A percentile compares a stretch with the other conserved stretches of the same genome.
phyloP scores from a whole-genome alignment of 2,888 invertebrate species.

The Leptinotarsa peninsularis region DNA sequence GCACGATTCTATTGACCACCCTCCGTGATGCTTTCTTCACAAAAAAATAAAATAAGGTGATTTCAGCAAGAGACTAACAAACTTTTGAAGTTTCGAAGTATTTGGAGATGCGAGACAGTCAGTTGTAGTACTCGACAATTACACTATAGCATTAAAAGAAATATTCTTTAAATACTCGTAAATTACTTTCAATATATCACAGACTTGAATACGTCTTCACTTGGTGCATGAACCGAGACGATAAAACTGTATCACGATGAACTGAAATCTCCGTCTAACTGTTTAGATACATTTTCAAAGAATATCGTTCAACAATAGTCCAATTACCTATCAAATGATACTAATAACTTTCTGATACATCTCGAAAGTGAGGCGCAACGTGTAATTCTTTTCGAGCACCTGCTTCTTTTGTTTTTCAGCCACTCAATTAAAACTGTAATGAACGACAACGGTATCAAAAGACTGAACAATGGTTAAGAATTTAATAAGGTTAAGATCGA shows the following conservation, averaged over 20 bases:
- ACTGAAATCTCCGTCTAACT: not conserved
- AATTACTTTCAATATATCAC: not conserved
- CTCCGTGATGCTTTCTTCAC: no score
- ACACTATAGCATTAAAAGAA: no score
- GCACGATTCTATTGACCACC: no score
- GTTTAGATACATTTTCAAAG: constrained; percentile 4
- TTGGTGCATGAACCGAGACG: not conserved
- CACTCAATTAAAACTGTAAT: constrained; percentile 40
- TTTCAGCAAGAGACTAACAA: no score
- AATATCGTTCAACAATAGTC: constrained; percentile 38
- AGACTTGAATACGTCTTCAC: not conserved
- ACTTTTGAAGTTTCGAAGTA: no score
- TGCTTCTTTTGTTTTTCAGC: constrained; percentile 40
- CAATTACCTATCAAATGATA: constrained; percentile 43
- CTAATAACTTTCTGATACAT: constrained; percentile 41
- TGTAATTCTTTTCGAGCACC: constrained; percentile 29
- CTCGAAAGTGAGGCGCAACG: constrained; percentile 22
- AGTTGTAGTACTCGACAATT: no score
- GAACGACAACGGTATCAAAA: constrained; percentile 37
- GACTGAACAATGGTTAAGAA: constrained; percentile 13
- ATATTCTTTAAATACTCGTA: not conserved
- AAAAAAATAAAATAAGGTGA: no score
- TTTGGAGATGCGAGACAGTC: no score
- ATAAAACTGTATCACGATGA: not conserved
- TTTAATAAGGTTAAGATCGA: constrained; percentile 6